Evolutionary conservation across 2,888 invertebrate species (phyloP).

Genomic region (Ctena decussata): DNA sequence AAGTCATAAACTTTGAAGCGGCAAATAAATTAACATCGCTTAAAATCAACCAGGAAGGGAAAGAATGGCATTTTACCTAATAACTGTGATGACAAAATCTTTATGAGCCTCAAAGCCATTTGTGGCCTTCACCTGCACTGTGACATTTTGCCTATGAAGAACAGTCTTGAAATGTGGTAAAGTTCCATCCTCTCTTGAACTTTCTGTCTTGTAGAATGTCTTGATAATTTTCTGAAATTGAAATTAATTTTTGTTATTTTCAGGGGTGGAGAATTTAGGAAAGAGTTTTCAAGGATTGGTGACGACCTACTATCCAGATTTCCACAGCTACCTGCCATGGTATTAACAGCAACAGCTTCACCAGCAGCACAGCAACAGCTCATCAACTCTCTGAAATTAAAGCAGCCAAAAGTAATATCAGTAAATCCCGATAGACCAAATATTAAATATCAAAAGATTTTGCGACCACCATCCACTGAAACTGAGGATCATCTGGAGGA

Average conservation of each 20-base stretch:
- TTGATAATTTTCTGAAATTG: conserved; percentile 55
- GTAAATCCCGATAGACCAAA: conserved; percentile 31
- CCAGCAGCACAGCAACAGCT: conserved; percentile 42
- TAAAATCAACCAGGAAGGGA: no score
- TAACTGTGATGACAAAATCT: conserved; percentile 40
- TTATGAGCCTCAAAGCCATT: conserved; percentile 43
- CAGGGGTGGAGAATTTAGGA: conserved; percentile 29
- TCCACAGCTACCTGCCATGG: conserved; percentile 23
- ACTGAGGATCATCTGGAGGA: conserved; percentile 33
- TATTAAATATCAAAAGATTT: conserved; percentile 20
- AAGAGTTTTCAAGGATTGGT: conserved; percentile 23
- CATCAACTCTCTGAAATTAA: conserved; percentile 24
- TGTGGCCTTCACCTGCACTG: conserved; percentile 58
- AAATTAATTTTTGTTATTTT: neutral
- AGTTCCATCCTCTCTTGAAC: conserved; percentile 43
- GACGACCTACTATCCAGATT: conserved; percentile 22
- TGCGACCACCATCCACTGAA: conserved; percentile 21
- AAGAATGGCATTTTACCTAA: no score
- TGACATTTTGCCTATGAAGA: conserved; percentile 61
- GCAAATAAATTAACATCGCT: no score
- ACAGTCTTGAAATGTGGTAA: conserved; percentile 47
- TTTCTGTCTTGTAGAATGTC: conserved; percentile 24
- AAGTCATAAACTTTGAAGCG: no score
- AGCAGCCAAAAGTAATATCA: conserved; percentile 19
- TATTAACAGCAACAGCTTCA: conserved; percentile 65